Evolutionary conservation across 2,113 vertebrate genomes (phyloP), one percentile per base, ranked within the genome.

Genomic region (Mystacornis crossleyi): DNA sequence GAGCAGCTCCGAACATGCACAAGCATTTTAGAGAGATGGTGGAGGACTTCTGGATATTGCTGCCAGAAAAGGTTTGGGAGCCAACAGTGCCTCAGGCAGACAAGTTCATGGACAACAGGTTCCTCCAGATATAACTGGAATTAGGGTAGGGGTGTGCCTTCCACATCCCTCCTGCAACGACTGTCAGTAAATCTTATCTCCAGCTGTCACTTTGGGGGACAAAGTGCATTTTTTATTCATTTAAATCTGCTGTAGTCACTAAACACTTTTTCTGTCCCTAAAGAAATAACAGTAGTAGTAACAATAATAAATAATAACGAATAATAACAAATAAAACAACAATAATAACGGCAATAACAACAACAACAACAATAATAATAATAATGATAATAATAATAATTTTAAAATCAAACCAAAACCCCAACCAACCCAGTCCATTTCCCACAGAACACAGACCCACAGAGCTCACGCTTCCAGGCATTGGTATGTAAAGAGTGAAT

Each of bases 211-310:
- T 82, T 85, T 45, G 42, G 51, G 26, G 60, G 31, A 66, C 23
- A 89, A 81, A 89, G 24, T 43, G 10, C 26, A 51, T 47, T 50
- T 78, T 73, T 60, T 8, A 55, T 36, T 47, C 25, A 33, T 61
- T 55, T 61, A 70, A 38, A 71, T 80, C 42, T 71, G 18, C n/a
- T 62, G 42, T n/a, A 74, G 66, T 51, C 31, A 70, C 53, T 36
- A 69, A 81, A 69, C 2, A 19, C 6, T 20, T 18, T 54, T 75
- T 43, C 57, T 69, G 31, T 54, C 61, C 23, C 45, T 78, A 60
- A 47, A 43, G 67, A 33, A 73, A 19, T 33, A 28, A 0, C 0
- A 36, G 6, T 9, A 18, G 36, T 3, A 19, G 24, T 6, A 16
- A 19, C 23, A 15, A 57, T 8, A 24, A 42, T 47, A 40, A 69